These are phyloP conservation scores for Hydropsyche betteni DNA, from an alignment of 2,888 invertebrate genomes.

Conservation along the genomic window DNA sequence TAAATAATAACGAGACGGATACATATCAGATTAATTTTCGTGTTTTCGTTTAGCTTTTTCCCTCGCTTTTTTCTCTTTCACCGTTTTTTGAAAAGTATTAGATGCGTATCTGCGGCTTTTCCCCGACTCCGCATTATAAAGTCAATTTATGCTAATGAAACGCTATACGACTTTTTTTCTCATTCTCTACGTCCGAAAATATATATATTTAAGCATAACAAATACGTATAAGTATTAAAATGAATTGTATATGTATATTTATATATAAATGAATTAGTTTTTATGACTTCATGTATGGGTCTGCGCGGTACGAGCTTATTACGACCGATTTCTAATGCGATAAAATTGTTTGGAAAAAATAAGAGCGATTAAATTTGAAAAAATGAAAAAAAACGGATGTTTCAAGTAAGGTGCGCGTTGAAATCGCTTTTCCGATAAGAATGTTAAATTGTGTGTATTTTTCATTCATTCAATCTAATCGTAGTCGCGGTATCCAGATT, in stretches of 20 bases:
- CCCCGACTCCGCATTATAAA: neutral
- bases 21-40: conserved; percentile 27
- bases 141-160: conserved; percentile 30
- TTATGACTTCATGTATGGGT: conserved; percentile 18
- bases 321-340: conserved; percentile 9
- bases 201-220: too few relatives aligned
- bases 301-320: neutral
- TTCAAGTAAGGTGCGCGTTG: too few relatives aligned
- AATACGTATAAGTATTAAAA: too few relatives aligned
- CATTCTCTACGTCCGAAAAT: neutral
- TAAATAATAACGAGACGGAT: conserved; percentile 29
- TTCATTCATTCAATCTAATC: too few relatives aligned
- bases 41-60: conserved; percentile 20
- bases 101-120: conserved; percentile 3
- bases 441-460: too few relatives aligned
- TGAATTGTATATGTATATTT: neutral
- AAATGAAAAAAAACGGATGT: neutral
- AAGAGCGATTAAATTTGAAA: conserved; percentile 1
- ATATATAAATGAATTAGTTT: conserved; percentile 23
- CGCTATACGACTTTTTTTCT: conserved; percentile 9
- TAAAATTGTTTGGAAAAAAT: conserved; percentile 18
- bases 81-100: neutral
- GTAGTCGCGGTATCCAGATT: too few relatives aligned
- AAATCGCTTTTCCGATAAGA: too few relatives aligned
- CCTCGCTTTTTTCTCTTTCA: neutral